Base-by-base conservation (phyloP, 2,797 vertebrate species). In the Leucoraja ocellata region DNA sequence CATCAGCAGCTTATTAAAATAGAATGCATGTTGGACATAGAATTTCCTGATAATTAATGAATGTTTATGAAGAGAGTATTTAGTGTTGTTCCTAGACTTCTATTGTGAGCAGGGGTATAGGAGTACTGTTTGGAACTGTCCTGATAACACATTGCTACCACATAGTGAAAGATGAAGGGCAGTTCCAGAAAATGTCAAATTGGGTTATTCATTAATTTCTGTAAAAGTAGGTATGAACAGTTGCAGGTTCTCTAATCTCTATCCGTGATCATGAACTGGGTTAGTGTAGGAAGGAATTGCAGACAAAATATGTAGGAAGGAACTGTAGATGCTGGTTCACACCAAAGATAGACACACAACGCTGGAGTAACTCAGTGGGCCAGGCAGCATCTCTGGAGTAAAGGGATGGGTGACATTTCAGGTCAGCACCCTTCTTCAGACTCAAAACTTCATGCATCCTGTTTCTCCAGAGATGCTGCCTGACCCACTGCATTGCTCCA, bases 51-150 rank as follows among this genome's bases (percentile, higher is more conserved):
- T 39, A 39, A 86, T 39, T 91, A 39, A 23, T 32, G 36, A 18
- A 9, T 36, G 25, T n/a, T 88, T 36, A 65, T 68, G 63, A 68
- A 63, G 11, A 68, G 6, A 71, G 21, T 18, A 68, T 5, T 32
- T 28, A 10, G 21, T 71, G 21, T 36, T 32, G 68, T 32, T 68
- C 23, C 9, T 91, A 9, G n/a, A 18, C 16, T n/a, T 90, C n/a
- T 90, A 71, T 91, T 91, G n/a, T 91, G 86, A 91, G 21, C 61
- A 39, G 16, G 86, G 86, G n/a, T 28, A 21, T 63, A 10, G 61
- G 63, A 68, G 13, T 68, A 90, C 63, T 36, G 84, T 39, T 11
- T 36, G 16, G 7, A 90, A 36, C 63, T 68, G 65, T 39, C n/a
- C n/a, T 90, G 25, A 71, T 36, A 7, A 71, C 16, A 16, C 65